These are phyloP conservation scores for Nylanderia fulva DNA, from an alignment of 1,140 invertebrate genomes.

Conservation along the genomic window DNA sequence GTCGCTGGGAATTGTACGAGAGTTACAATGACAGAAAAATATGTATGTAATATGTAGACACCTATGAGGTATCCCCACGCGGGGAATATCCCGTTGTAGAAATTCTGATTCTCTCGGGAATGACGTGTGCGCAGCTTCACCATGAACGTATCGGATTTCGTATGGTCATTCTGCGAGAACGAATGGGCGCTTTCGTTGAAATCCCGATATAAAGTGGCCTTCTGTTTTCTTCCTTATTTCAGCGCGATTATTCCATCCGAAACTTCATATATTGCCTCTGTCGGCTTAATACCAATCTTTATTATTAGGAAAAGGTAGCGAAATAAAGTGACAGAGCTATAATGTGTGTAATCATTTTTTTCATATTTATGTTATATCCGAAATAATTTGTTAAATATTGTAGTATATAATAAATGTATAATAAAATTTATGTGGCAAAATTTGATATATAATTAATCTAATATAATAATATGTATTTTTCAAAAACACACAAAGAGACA, in stretches of 20 bases:
- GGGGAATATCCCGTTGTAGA: conserved; percentile 2
- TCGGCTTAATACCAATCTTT: not conserved
- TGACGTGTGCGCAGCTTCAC: conserved; percentile 33
- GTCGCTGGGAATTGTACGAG: not conserved
- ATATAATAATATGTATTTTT: not conserved
- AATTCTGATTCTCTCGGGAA: conserved; percentile 3
- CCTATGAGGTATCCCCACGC: conserved; percentile 12
- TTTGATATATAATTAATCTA: not conserved
- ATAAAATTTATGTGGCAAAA: too few species aligned
- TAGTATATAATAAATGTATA: not conserved
- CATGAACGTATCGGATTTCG: not conserved
- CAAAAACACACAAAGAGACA: not conserved
- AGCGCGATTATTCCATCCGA: not conserved
- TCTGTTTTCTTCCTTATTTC: not conserved
- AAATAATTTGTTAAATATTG: too few species aligned
- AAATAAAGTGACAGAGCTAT: not conserved
- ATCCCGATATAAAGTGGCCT: conserved; percentile 26
- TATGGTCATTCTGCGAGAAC: conserved; percentile 18
- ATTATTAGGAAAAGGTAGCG: not conserved
- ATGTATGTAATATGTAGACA: conserved; percentile 40
- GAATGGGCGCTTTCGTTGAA: conserved; percentile 1
- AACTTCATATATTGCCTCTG: not conserved
- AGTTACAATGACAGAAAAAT: conserved; percentile 38
- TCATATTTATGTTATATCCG: not conserved
- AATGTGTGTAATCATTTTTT: not conserved